Base-by-base conservation (phyloP, 2,113 vertebrate species). In the Oncorhynchus kisutch region DNA sequence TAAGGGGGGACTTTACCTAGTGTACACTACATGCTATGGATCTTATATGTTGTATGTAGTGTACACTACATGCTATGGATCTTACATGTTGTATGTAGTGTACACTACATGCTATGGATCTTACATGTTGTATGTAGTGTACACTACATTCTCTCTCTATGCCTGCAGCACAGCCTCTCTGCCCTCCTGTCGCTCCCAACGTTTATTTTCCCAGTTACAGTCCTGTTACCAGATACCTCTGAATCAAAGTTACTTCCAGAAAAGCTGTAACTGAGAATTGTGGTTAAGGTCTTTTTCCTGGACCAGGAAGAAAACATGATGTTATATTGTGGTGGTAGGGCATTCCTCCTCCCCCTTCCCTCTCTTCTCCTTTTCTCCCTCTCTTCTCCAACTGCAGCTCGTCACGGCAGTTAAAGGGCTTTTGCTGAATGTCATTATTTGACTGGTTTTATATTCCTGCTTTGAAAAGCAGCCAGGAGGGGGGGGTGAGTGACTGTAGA, bases 191-290 rank as follows among this genome's bases (percentile, higher is more conserved):
- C 14, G 34, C 71, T 82, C 81, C 75, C 74, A n/a, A 86, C 82
- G 81, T 89, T 86, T 88, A 82, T 86, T 87, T 88, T 86, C 85
- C 78, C 82, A 88, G 81, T 86, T 85, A 84, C 76, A 82, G 76
- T 78, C 79, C 24, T 77, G 83, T 86, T 84, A 90, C 76, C 16
- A 79, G 86, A 88, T 84, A 86, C 77, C 70, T 79, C 66, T 60
- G 76, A 84, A 79, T 84, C 78, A 54, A 77, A 71, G 76, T 73
- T 72, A 11, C 59, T 81, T 77, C 79, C 78, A 86, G 72, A 29
- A 29, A 75, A 70, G 54, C 77, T 85, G 79, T 79, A 80, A 86
- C 72, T 80, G 73, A 79, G 80, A 84, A 77, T 54, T 73, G 71
- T 39, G 68, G 72, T 71, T 81, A 31, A 18, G 34, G 49, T 76